These are phyloP conservation scores for Enteromius anoplus DNA, from an alignment of 2,797 vertebrate species.

Conservation along the genomic window DNA sequence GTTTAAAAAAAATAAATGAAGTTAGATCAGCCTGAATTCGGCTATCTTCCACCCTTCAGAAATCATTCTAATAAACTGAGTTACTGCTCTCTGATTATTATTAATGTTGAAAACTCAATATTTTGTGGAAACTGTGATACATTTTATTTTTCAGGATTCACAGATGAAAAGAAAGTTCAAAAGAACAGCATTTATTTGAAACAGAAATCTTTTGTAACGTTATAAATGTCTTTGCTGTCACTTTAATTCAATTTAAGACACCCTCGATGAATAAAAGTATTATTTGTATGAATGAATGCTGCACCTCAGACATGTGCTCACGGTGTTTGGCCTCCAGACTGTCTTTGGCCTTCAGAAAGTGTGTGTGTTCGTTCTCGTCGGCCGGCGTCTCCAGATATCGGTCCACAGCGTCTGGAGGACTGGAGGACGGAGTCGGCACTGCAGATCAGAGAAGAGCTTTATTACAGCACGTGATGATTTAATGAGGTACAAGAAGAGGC, in stretches of 20 bases:
- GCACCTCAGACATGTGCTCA: constrained; percentile 95
- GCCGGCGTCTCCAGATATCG: constrained; percentile 94
- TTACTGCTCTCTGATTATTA: neutral
- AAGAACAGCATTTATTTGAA: neutral
- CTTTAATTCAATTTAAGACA: neutral
- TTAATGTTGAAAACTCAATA: neutral
- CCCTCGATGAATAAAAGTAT: neutral
- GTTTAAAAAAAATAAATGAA: too few species aligned
- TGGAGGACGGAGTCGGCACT: constrained; percentile 94
- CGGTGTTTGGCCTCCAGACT: constrained; percentile 95
- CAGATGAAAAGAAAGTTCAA: neutral
- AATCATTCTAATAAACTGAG: too few species aligned
- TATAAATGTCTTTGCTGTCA: neutral
- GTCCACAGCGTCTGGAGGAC: constrained; percentile 91
- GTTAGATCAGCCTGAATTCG: too few species aligned
- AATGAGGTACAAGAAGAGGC: neutral
- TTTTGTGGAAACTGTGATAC: neutral
- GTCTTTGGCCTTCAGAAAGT: constrained; percentile 97
- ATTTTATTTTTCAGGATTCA: neutral
- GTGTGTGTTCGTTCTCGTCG: constrained; percentile 94
- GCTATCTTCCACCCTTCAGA: too few species aligned
- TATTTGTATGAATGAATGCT: neutral
- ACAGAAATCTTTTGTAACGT: neutral
- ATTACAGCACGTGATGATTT: neutral
- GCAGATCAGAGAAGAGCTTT: neutral